Conservation (phyloP, 2,888 invertebrate genomes). For the Caenorhabditis doughertyi region DNA sequence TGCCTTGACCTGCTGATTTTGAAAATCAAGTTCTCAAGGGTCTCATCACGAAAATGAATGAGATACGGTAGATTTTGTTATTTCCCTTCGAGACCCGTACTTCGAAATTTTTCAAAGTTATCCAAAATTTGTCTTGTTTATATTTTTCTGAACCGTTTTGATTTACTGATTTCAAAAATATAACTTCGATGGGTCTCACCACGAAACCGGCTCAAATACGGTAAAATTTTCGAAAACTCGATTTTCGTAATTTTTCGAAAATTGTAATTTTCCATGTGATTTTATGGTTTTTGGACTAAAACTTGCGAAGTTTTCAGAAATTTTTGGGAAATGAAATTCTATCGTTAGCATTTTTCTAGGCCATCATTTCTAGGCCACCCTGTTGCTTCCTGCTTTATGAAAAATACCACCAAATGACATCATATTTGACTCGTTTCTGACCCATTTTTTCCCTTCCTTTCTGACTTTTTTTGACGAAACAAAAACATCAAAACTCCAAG, state of each 20-base stretch:
- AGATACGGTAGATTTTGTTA: not conserved
- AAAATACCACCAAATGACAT: too few relatives aligned
- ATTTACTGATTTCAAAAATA: not conserved
- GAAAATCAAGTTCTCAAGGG: not conserved
- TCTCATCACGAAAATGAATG: not conserved
- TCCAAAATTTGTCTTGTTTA: not conserved
- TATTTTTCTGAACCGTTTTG: not conserved
- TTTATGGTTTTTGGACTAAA: not conserved
- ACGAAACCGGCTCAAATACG: not conserved
- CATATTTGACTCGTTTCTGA: conserved; percentile 27
- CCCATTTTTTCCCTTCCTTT: conserved; percentile 7
- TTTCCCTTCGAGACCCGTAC: not conserved
- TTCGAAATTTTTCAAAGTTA: not conserved
- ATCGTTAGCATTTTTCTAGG: not conserved
- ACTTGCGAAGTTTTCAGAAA: not conserved
- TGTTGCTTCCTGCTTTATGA: not conserved
- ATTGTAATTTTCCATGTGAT: not conserved
- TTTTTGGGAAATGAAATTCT: not conserved
- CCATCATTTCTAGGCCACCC: conserved; percentile 5
- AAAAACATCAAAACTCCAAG: conserved; percentile 8
- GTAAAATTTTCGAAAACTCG: not conserved
- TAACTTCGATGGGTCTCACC: not conserved
- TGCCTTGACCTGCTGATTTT: not conserved
- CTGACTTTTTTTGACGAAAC: not conserved
- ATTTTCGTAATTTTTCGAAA: not conserved